phyloP scores from a whole-genome alignment of 2,888 invertebrate species.

The Epirrita christyi region DNA sequence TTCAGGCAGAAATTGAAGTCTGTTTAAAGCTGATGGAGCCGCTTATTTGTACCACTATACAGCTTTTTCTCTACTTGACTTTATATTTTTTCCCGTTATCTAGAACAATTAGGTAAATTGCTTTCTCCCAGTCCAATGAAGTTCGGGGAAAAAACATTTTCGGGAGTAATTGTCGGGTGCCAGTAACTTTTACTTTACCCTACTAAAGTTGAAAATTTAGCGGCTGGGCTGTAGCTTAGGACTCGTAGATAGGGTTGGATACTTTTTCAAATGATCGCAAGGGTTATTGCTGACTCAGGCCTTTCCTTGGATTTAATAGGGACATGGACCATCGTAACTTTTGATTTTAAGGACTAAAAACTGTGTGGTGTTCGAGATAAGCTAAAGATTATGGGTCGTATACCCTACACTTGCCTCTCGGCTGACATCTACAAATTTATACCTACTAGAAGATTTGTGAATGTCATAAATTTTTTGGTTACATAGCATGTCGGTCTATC shows the following conservation, averaged over 20 bases:
- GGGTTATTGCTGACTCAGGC: neutral
- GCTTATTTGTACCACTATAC: neutral
- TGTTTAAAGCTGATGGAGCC: neutral
- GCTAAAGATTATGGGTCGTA: neutral
- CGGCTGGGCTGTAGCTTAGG: neutral
- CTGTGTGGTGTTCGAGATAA: neutral
- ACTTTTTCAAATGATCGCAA: neutral
- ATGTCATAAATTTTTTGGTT: neutral
- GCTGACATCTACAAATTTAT: neutral
- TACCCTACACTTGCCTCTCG: neutral
- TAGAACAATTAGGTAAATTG: conserved; percentile 4
- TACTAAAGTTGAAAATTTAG: conserved; percentile 15
- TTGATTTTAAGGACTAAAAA: neutral
- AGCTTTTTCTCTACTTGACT: neutral
- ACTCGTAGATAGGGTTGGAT: neutral
- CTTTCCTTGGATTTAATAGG: neutral
- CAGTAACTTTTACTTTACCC: conserved; percentile 13
- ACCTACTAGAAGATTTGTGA: neutral
- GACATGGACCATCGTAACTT: neutral
- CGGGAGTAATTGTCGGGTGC: neutral
- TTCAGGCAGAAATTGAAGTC: neutral
- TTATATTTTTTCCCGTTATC: neutral
- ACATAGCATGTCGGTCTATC: no score
- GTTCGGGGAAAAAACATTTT: conserved; percentile 6
- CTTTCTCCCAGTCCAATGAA: neutral